Conservation (phyloP, 2,113 vertebrate species). For the Coryphaenoides rupestris region DNA sequence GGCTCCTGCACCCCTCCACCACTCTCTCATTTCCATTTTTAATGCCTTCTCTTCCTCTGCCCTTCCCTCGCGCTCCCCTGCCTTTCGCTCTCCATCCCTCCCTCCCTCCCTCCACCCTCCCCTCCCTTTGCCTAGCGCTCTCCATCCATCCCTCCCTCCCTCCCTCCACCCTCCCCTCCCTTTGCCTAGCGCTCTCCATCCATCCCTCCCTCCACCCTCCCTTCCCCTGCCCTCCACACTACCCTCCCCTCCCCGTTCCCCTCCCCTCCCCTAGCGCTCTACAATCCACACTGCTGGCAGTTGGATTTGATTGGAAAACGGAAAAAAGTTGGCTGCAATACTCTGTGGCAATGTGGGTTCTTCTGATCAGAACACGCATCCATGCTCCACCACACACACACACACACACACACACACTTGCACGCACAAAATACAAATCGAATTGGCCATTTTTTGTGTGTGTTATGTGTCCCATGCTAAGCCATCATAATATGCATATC, state of each 20-base stretch:
- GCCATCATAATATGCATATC: too few species aligned
- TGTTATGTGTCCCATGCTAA: too few species aligned
- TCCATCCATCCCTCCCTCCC: slow-evolving; percentile 16
- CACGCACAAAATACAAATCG: too few species aligned
- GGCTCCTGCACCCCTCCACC: slow-evolving; percentile 16
- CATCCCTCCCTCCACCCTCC: neutral
- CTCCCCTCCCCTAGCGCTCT: slow-evolving; percentile 6
- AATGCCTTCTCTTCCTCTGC: slow-evolving; percentile 8
- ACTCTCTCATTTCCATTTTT: slow-evolving; percentile 21
- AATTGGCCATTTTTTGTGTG: too few species aligned
- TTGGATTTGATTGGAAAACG: slow-evolving; percentile 38
- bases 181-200: too few species aligned
- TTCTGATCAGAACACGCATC: slow-evolving; percentile 23
- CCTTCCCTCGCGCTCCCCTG: neutral
- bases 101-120: neutral
- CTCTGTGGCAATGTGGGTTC: slow-evolving; percentile 10
- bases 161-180: slow-evolving; percentile 20
- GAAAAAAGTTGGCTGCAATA: slow-evolving; percentile 21
- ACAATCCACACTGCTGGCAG: slow-evolving; percentile 30
- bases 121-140: slow-evolving; percentile 2
- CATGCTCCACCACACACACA: too few species aligned
- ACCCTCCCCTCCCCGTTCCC: neutral
- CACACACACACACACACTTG: too few species aligned
- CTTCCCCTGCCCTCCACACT: neutral
- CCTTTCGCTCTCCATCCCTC: neutral